phyloP scores from a whole-genome alignment of 2,797 vertebrate genomes.

The Coccyzus lansbergi region DNA sequence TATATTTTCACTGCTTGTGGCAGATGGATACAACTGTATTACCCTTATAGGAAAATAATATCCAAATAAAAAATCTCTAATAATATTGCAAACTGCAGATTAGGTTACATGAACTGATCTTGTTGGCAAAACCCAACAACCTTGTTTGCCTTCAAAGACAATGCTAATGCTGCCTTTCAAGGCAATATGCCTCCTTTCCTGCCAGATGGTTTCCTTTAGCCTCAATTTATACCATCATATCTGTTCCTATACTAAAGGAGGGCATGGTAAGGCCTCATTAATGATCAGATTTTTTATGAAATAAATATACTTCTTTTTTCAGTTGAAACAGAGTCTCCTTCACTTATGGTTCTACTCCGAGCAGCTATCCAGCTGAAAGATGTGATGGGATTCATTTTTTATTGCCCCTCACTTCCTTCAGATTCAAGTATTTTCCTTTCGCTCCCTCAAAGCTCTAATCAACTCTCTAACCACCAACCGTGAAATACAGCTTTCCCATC shows the following conservation, averaged over 20 bases:
- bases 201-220: background rate
- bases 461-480: background rate
- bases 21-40: background rate
- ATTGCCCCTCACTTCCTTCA: conserved; percentile 22
- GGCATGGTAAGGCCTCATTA: background rate
- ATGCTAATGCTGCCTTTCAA: background rate
- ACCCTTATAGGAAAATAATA: background rate
- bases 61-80: background rate
- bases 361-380: background rate
- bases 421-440: conserved; percentile 40
- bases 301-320: background rate
- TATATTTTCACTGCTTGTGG: background rate
- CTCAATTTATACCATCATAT: rapidly evolving
- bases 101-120: background rate
- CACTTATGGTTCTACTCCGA: background rate
- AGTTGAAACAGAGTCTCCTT: background rate
- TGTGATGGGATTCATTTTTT: background rate
- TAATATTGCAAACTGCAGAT: background rate
- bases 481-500: background rate
- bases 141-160: background rate
- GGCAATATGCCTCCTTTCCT: background rate
- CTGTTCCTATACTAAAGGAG: background rate
- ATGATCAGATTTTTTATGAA: background rate
- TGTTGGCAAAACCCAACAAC: background rate
- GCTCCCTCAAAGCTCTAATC: background rate